These are phyloP conservation scores for Aldrovandia affinis DNA, from an alignment of 2,797 vertebrate genomes.

Conservation along the genomic window DNA sequence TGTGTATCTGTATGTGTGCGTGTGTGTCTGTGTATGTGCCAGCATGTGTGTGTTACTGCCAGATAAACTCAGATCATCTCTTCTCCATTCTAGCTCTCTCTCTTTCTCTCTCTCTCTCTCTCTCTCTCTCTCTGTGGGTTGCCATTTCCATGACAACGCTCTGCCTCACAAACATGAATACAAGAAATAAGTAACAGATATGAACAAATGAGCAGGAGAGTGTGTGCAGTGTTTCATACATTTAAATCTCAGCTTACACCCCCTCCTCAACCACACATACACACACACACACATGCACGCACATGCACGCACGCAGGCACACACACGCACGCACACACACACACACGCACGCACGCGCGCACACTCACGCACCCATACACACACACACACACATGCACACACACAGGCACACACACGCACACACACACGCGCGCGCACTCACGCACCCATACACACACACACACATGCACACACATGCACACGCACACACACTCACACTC, in stretches of 20 bases:
- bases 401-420: slow-evolving; percentile 2
- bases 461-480: not conserved
- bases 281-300: not conserved
- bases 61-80: slow-evolving; percentile 68
- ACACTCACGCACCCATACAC: no score
- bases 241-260: not conserved
- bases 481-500: slow-evolving; percentile 6
- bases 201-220: slow-evolving; percentile 6
- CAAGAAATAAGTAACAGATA: slow-evolving; percentile 22
- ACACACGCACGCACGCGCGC: no score
- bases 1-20: not conserved
- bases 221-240: not conserved
- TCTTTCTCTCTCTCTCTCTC: slow-evolving; percentile 18
- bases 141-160: slow-evolving; percentile 92
- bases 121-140: slow-evolving; percentile 73
- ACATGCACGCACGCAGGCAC: no score
- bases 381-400: slow-evolving; percentile 8
- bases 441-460: slow-evolving; percentile 8
- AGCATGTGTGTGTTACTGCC: slow-evolving; percentile 67
- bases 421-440: no score
- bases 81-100: slow-evolving; percentile 47
- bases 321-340: not conserved
- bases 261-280: not conserved
- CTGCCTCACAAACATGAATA: slow-evolving; percentile 67
- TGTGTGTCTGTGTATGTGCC: slow-evolving; percentile 54